phyloP scores from a whole-genome alignment of 2,797 vertebrate genomes.

The Chelidonichthys spinosus region DNA sequence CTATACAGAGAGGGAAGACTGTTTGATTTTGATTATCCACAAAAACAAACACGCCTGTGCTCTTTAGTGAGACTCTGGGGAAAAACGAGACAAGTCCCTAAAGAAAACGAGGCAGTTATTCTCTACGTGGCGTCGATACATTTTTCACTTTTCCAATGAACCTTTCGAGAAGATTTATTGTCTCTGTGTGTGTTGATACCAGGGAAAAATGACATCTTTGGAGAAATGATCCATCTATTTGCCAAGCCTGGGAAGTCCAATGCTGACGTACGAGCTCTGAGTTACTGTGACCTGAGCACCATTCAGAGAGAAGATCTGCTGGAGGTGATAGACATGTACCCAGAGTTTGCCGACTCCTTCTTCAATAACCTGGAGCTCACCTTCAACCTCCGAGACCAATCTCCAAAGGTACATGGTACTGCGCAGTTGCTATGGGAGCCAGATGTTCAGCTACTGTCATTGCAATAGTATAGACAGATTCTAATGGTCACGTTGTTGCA shows the following conservation, averaged over 20 bases:
- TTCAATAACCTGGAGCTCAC: slow-evolving; percentile 97
- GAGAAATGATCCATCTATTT: slow-evolving; percentile 97
- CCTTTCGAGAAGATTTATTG: slow-evolving; percentile 15
- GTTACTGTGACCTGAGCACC: slow-evolving; percentile 98
- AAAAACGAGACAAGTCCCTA: slow-evolving; percentile 33
- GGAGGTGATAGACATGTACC: slow-evolving; percentile 99
- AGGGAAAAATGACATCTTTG: slow-evolving; percentile 99
- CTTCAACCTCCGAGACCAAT: slow-evolving; percentile 96
- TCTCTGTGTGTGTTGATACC: slow-evolving; percentile 41
- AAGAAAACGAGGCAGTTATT: slow-evolving; percentile 26
- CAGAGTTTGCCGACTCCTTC: slow-evolving; percentile 97
- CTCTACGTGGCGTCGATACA: slow-evolving; percentile 1
- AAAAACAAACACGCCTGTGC: slow-evolving; percentile 63
- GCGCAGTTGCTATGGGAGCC: background rate
- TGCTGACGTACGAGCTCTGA: slow-evolving; percentile 96
- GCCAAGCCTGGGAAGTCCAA: slow-evolving; percentile 97
- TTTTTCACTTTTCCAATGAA: slow-evolving; percentile 6
- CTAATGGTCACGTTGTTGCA: slow-evolving; percentile 65
- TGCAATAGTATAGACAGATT: background rate
- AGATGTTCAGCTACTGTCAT: background rate
- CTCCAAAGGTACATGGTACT: slow-evolving; percentile 84
- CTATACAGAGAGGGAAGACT: slow-evolving; percentile 39
- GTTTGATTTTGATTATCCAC: slow-evolving; percentile 64
- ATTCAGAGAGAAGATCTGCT: slow-evolving; percentile 96
- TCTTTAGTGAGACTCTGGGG: slow-evolving; percentile 44